Evolutionary conservation across 2,888 invertebrate species (phyloP), one percentile per base, ranked within the genome.

Genomic region (Terebella lapidaria): DNA sequence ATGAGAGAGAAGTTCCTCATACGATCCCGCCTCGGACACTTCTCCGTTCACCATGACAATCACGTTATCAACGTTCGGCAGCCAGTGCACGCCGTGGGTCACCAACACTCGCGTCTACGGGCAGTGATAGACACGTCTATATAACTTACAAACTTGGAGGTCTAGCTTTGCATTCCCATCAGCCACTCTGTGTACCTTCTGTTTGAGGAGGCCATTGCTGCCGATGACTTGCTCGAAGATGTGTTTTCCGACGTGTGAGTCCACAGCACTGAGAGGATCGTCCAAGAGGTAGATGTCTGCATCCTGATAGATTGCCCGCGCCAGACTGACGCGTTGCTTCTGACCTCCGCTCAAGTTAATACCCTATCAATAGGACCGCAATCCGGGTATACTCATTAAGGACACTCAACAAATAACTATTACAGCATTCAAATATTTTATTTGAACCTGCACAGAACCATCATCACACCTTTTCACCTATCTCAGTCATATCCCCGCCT

Each of bases 181-280:
- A 10, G 42, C 42, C n/a, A 35, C 42, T 35, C n/a, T n/a, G n/a
- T n/a, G n/a, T 58, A 80, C 81, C 74, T 83, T 84, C 42, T 79
- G 70, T 57, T 73, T 71, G 2, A 85, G 73, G 1, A 84, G 42
- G 18, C 84, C 84, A 5, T 84, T 84, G 0, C 91, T 89, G 29
- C 94, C 92, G 64, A 97, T 87, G 27, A 93, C 92, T 79, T 93
- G 87, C 68, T 96, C 92, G 77, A 97, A 99, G 73, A 97, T 93
- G 78, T 96, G 95, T 83, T 94, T 94, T 18, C 96, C 96, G 1
- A 97, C 96, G 79, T 97, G 96, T 29, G 93, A 88, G 81, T 97
- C 97, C 1, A 97, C 96, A 2, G 96, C 96, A 76, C 93, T 93
- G 54, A 87, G 76, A 1, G 97, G 96, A 85, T 99, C 97, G 77